Percentiles rank a stretch among this genome's conserved stretches.
Conservation (phyloP, 2,888 invertebrate genomes). For the Oscheius myriophilus region DNA sequence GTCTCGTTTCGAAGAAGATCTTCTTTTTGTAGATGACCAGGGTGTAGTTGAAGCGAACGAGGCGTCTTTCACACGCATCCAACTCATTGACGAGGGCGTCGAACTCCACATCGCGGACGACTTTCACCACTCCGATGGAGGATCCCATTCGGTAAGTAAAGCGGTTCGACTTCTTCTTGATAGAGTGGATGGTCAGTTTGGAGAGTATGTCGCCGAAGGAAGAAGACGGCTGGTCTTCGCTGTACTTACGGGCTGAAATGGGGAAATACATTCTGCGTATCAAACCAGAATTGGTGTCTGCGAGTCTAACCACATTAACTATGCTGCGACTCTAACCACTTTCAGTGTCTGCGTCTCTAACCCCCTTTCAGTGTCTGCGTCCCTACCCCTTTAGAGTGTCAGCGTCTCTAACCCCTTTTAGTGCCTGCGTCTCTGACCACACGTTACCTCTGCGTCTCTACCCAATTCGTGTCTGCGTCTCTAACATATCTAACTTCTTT, state of each 20-base stretch:
- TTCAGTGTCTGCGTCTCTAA: too few species aligned
- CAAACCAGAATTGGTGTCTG: not conserved
- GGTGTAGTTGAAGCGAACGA: slow-evolving; percentile 57
- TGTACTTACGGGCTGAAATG: slow-evolving; percentile 60
- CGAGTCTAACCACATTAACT: too few species aligned
- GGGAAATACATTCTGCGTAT: too few species aligned
- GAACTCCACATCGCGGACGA: slow-evolving; percentile 58
- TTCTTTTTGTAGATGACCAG: slow-evolving; percentile 53
- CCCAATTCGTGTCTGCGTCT: too few species aligned
- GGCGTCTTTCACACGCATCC: slow-evolving; percentile 56
- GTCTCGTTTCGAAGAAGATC: slow-evolving; percentile 48
- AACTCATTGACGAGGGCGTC: slow-evolving; percentile 53
- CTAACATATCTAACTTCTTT: too few species aligned
- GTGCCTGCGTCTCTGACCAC: too few species aligned
- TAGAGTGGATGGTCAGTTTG: slow-evolving; percentile 63
- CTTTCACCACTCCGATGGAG: slow-evolving; percentile 58
- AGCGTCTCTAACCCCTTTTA: too few species aligned
- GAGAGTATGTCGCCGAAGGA: slow-evolving; percentile 53
- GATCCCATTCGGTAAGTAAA: slow-evolving; percentile 65
- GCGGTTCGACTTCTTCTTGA: slow-evolving; percentile 64
- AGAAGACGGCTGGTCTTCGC: slow-evolving; percentile 43
- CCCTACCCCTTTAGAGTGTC: too few species aligned
- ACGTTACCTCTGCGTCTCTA: too few species aligned
- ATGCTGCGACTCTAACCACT: too few species aligned
- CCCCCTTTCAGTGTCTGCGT: too few species aligned